These are phyloP conservation scores for Heteractis magnifica DNA, from an alignment of 92 coral and sea anemone species.

Conservation along the genomic window DNA sequence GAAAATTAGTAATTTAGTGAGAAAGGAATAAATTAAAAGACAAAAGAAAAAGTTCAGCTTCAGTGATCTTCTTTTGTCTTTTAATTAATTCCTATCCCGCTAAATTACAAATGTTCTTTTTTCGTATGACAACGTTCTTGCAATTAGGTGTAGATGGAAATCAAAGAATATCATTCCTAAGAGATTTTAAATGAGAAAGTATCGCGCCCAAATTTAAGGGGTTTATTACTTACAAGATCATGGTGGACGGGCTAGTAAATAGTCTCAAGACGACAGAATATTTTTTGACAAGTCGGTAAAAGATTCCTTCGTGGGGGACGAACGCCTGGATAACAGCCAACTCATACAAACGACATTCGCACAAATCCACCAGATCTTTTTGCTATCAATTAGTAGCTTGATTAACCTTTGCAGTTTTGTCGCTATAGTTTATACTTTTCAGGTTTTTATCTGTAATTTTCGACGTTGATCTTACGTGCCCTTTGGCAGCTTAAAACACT, in stretches of 20 bases:
- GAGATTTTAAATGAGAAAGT: background rate
- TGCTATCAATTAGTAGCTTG: background rate
- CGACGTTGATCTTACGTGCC: background rate
- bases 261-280: background rate
- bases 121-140: too few relatives aligned
- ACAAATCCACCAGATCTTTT: conserved; percentile 1
- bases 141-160: too few relatives aligned
- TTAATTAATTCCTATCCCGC: too few relatives aligned
- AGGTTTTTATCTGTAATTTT: background rate
- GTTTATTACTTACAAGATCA: background rate
- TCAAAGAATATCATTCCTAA: too few relatives aligned
- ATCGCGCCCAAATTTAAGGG: background rate
- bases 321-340: background rate
- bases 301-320: background rate
- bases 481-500: background rate
- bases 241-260: background rate
- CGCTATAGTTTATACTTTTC: background rate
- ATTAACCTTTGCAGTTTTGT: background rate
- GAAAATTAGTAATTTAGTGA: too few relatives aligned
- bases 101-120: too few relatives aligned
- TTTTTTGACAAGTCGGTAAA: conserved; percentile 1
- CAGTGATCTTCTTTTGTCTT: too few relatives aligned
- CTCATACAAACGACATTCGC: background rate
- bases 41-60: too few relatives aligned
- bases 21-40: too few relatives aligned